Evolutionary conservation across 2,888 invertebrate genomes (phyloP), one percentile per base, ranked within the genome.

Genomic region (Callyntrura sp.): DNA sequence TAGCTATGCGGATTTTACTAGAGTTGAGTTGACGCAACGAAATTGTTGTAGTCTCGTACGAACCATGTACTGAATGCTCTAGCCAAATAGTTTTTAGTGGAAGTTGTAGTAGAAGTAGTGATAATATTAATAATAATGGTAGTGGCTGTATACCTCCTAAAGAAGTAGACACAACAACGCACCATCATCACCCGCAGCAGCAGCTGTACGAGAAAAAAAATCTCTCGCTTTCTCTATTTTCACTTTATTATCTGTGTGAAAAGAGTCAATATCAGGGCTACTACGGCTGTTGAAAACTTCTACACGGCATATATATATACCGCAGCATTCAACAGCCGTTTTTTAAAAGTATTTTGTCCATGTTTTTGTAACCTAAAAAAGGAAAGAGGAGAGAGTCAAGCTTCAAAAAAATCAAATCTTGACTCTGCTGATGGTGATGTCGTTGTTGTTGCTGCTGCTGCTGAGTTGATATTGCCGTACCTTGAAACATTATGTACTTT

Each of bases 1-100:
- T 88, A 88, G 90, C 85, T 90, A 90, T 90, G 90, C 90, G 90
- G 90, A 90, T 88, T 88, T 90, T 85, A 55, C 79, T 90, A 84
- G 85, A 88, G 81, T 88, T 88, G 90, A 88, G 70, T 88, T 90
- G 90, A 88, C 90, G 90, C 90, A 88, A 88, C 88, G 35, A 84
- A 88, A 88, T 90, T 90, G 73, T 85, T 43, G 88, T 88, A 85
- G 81, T 87, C 35, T 87, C 35, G 28, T 85, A 25, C 43, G 60
- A 76, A 76, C 35, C 35, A 35, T 45, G 45, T 48, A 62, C 62
- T 78, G 76, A 76, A 51, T 57, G 28, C 57, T 35, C 35, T 35
- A 23, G 60, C 6, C 20, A 60, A 79, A 60, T 43, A 60, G 57
- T 25, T 11, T n/a, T n/a, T 28, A 23, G 48, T 73, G 12, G 76